Base-by-base conservation (phyloP, 37 sponge, comb jelly and placozoan species). In the Axinella damicornis region DNA sequence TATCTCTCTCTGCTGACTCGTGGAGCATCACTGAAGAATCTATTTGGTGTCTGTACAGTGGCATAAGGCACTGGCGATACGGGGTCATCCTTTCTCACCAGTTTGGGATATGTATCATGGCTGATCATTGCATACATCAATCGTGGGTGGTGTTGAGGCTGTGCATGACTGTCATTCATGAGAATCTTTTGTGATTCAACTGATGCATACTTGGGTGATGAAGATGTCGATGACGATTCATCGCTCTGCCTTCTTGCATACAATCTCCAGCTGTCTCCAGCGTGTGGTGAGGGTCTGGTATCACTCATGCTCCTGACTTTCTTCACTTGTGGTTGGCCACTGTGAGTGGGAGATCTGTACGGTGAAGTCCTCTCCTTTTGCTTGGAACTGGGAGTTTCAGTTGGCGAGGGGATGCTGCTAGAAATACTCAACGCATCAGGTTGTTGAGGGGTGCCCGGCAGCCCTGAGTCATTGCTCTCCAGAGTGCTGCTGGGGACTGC, bases 381-480 rank as follows among this genome's bases (percentile, higher is more conserved):
- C 46, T 46, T 25, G 4, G 12, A 22, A 61, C 62, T 61, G 62
- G 52, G 55, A 27, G 21, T 55, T 19, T 35, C 71, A n/a, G 62
- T 70, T 20, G 86, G 79, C 0, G 86, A 78, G 15, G 86, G 86
- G 28, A 70, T 78, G 56, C 52, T 71, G 36, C 77, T 78, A 15
- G 65, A 40, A 30, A 86, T 62, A 65, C 74, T 73, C 25, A 83
- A 40, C 0, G 55, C 41, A n/a, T 86, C 86, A 54, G 65, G 60
- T 31, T 76, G 76, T 59, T 58, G 78, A 28, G 85, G 85, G 16
- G 89, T 88, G 1, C 83, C 89, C 25, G 89, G 89, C 6, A 89
- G 54, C 2, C 89, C 89, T 15, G 89, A 89, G 46, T 89, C 89
- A 34, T 27, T 56, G 69, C 83, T 88, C 11, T 87, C 79, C 34